phyloP scores from a whole-genome alignment of 2,888 invertebrate genomes.

The Mystacides longicornis region DNA sequence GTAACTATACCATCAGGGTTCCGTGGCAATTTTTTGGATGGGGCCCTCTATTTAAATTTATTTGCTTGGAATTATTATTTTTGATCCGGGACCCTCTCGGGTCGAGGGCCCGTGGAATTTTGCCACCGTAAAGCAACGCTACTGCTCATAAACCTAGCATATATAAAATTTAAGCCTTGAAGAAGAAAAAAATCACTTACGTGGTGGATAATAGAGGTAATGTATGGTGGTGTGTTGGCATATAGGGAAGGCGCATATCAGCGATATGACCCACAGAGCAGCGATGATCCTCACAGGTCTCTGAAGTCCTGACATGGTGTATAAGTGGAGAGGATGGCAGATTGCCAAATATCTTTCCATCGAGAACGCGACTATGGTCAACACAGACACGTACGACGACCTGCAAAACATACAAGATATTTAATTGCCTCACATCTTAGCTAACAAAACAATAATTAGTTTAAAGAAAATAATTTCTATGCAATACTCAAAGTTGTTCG shows the following conservation, averaged over 20 bases:
- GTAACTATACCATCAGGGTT: too few species aligned
- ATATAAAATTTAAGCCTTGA: neutral
- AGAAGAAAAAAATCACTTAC: slow-evolving; percentile 35
- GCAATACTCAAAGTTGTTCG: too few species aligned
- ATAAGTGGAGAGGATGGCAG: slow-evolving; percentile 78
- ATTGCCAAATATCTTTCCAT: slow-evolving; percentile 87
- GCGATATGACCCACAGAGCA: slow-evolving; percentile 67
- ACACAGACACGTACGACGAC: slow-evolving; percentile 82
- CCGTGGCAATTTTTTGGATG: too few species aligned
- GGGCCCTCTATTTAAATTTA: too few species aligned
- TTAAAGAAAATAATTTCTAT: too few species aligned
- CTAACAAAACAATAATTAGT: too few species aligned
- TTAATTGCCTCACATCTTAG: neutral
- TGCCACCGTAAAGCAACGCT: too few species aligned
- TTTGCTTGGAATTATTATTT: too few species aligned
- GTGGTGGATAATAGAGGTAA: slow-evolving; percentile 66
- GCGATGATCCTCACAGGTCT: slow-evolving; percentile 75
- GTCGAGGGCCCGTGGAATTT: too few species aligned
- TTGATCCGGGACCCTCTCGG: too few species aligned
- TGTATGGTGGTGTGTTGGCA: slow-evolving; percentile 66
- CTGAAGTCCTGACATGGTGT: slow-evolving; percentile 75
- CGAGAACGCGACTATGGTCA: slow-evolving; percentile 89
- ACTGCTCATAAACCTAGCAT: too few species aligned
- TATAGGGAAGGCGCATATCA: slow-evolving; percentile 70
- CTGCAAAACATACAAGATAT: slow-evolving; percentile 43